These are phyloP conservation scores for Microplitis deprimator DNA, from an alignment of 2,888 invertebrate species.

Conservation along the genomic window DNA sequence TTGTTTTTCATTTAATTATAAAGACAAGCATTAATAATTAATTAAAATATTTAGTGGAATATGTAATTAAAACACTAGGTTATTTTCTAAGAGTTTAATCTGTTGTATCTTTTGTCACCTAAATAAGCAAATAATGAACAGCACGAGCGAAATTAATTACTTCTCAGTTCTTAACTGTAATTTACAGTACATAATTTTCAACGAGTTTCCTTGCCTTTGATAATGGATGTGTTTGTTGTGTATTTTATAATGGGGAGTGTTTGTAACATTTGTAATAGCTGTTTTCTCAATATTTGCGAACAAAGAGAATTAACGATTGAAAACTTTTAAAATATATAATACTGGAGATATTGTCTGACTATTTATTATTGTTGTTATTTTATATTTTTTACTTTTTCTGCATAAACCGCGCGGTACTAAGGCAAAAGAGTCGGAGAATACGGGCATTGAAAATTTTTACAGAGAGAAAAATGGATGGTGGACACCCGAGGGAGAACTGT, in stretches of 20 bases:
- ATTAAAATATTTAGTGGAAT: neutral
- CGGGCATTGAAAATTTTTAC: neutral
- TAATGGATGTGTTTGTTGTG: neutral
- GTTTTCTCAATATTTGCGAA: conserved; percentile 8
- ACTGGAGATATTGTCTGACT: too few species aligned
- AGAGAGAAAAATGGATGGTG: neutral
- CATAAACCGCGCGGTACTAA: neutral
- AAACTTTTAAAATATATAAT: neutral
- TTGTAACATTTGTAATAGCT: neutral
- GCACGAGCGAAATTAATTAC: neutral
- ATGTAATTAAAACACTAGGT: neutral
- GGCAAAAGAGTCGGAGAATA: neutral
- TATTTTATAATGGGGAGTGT: neutral
- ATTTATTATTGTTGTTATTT: too few species aligned
- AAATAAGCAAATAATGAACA: neutral
- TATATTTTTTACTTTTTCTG: neutral
- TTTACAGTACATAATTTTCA: neutral
- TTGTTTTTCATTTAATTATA: too few species aligned
- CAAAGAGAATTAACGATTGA: conserved; percentile 6
- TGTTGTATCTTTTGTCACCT: neutral
- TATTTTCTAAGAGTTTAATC: neutral
- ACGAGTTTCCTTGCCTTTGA: neutral
- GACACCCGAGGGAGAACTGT: neutral
- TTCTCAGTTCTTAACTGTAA: neutral
- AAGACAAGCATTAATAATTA: neutral